Percentiles rank a stretch among this genome's conserved stretches.
These are phyloP conservation scores for Solea solea DNA, from an alignment of 2,113 vertebrate species.

Conservation along the genomic window DNA sequence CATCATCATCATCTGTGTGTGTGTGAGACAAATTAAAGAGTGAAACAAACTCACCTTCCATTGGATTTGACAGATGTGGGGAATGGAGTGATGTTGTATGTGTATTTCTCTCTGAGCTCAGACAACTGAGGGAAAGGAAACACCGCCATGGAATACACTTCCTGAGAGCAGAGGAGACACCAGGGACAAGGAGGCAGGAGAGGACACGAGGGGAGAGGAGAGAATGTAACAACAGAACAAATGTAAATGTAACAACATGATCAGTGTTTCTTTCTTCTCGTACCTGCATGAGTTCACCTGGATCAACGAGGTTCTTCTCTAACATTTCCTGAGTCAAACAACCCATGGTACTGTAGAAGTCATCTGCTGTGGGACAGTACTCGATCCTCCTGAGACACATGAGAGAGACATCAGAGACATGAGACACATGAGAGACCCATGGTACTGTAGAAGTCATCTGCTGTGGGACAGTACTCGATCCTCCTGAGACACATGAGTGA, in stretches of 20 bases:
- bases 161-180: constrained; percentile 73
- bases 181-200: not conserved
- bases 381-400: constrained; percentile 86
- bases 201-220: not conserved
- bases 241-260: not conserved
- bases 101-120: constrained; percentile 97
- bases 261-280: rapidly evolving
- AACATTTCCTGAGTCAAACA: constrained; percentile 96
- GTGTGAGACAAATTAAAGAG: too few species aligned
- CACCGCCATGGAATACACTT: constrained; percentile 94
- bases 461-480: constrained; percentile 93
- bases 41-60: constrained; percentile 81
- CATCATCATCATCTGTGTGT: too few species aligned
- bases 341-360: constrained; percentile 98
- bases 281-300: constrained; percentile 96
- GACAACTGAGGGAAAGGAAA: constrained; percentile 97
- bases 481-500: constrained; percentile 75
- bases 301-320: constrained; percentile 90
- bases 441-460: constrained; percentile 96
- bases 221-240: not conserved
- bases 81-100: constrained; percentile 98
- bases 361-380: constrained; percentile 93
- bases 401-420: not conserved
- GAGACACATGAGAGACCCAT: constrained; percentile 82
- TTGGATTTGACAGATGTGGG: constrained; percentile 88